A percentile compares a stretch with the other conserved stretches of the same genome.
These are phyloP conservation scores for Sebastes itinus DNA, from an alignment of 2,797 vertebrate species.

Conservation along the genomic window DNA sequence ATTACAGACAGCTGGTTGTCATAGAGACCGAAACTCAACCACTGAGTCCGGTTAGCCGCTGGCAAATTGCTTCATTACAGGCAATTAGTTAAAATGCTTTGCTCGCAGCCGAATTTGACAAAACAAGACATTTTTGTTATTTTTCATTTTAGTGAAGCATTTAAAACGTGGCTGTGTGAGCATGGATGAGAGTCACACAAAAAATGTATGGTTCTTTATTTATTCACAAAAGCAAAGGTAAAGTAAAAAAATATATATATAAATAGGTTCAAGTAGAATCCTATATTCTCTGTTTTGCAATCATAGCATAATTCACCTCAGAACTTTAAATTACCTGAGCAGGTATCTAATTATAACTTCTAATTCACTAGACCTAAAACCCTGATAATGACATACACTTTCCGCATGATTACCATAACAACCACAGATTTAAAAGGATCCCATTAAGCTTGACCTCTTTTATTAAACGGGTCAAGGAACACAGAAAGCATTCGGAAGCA, in stretches of 20 bases:
- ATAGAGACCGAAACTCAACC: conserved; percentile 71
- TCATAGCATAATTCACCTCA: conserved; percentile 12
- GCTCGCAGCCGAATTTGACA: conserved; percentile 17
- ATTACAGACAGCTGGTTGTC: conserved; percentile 80
- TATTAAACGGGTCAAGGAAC: conserved; percentile 38
- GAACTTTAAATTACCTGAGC: conserved; percentile 32
- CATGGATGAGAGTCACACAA: not conserved
- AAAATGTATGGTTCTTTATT: not conserved
- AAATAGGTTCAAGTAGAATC: not conserved
- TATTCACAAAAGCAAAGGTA: not conserved
- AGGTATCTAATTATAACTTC: conserved; percentile 49
- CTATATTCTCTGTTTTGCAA: conserved; percentile 10
- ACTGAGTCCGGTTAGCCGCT: conserved; percentile 47
- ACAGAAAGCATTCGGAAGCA: not conserved
- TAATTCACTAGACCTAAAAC: conserved; percentile 37
- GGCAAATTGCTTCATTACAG: conserved; percentile 65
- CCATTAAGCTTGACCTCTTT: conserved; percentile 55
- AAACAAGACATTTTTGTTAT: conserved; percentile 21
- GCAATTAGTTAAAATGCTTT: conserved; percentile 52
- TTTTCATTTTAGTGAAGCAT: conserved; percentile 26
- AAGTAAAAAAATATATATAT: not conserved
- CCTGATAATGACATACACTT: conserved; percentile 34
- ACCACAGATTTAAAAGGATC: conserved; percentile 42
- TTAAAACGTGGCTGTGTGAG: not conserved
- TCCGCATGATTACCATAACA: conserved; percentile 41